Evolutionary conservation across 2,797 vertebrate genomes (phyloP), one percentile per base, ranked within the genome.

Genomic region (Phaenicophaeus curvirostris): DNA sequence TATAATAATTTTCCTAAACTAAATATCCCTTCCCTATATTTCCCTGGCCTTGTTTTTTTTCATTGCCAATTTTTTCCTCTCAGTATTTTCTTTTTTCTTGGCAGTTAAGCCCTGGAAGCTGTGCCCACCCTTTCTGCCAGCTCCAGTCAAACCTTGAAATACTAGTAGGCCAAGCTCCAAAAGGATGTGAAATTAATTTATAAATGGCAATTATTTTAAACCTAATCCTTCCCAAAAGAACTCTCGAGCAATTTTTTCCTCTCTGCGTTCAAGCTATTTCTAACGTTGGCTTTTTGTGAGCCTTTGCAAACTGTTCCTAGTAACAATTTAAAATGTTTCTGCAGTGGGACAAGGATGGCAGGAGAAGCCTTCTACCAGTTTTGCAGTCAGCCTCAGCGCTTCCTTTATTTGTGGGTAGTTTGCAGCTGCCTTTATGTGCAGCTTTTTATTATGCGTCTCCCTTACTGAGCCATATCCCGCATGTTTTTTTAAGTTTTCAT

Each of bases 181-280:
- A 89, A 97, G 74, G 91, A 96, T 96, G 94, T 95, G 95, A 95
- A 93, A 94, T 96, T 95, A 89, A 97, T 93, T 96, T 93, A 85
- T 73, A 88, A 92, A 85, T 97, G 93, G 88, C 82, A 91, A 94
- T 95, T 97, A 90, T 94, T 88, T 94, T 84, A 93, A 96, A 85
- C 39, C 35, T 91, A 95, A 94, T 93, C 81, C 84, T 69, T 84
- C 94, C 83, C 90, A 79, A 91, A 96, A 96, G 93, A 83, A 91
- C 79, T 91, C 81, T 93, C 9, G 0, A 92, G 93, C 81, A 82
- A 89, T 88, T 94, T 93, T 94, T 96, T 89, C 91, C 88, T 91
- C 83, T 89, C 89, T 72, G 33, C 2, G 1, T 55, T 91, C 0
- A 1, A 92, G 85, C 91, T 95, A 91, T 94, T 96, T 93, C 92